These are phyloP conservation scores for Folsomia manolachei DNA, from an alignment of 2,888 invertebrate species.

Conservation along the genomic window DNA sequence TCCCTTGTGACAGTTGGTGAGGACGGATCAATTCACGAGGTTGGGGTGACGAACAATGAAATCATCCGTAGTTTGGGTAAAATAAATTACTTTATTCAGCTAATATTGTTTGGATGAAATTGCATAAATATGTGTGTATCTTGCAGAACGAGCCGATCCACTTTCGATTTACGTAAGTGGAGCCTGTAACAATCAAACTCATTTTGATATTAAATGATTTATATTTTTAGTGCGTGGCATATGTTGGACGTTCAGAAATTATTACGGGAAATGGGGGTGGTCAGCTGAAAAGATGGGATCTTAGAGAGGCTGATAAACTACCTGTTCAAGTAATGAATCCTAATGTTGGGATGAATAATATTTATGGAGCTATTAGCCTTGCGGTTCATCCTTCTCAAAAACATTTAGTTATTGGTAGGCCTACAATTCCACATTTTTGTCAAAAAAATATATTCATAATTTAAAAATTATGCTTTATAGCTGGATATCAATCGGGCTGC, in stretches of 20 bases:
- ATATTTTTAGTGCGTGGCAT: slow-evolving; percentile 29
- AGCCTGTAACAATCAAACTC: too few species aligned
- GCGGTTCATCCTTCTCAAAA: slow-evolving; percentile 47
- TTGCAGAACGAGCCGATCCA: slow-evolving; percentile 42
- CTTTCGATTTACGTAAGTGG: slow-evolving; percentile 30
- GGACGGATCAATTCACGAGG: slow-evolving; percentile 46
- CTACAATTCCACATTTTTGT: too few species aligned
- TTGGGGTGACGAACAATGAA: slow-evolving; percentile 22
- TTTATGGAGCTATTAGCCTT: slow-evolving; percentile 44
- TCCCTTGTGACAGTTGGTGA: slow-evolving; percentile 41
- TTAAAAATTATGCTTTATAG: too few species aligned
- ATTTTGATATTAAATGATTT: too few species aligned
- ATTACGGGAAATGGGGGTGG: slow-evolving; percentile 48
- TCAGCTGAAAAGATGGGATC: slow-evolving; percentile 48
- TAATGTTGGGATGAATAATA: slow-evolving; percentile 42
- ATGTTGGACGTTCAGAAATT: slow-evolving; percentile 33
- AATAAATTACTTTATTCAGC: too few species aligned
- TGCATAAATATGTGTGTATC: not conserved
- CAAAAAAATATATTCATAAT: too few species aligned
- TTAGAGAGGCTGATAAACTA: slow-evolving; percentile 27
- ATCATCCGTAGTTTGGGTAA: slow-evolving; percentile 32
- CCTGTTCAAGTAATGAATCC: slow-evolving; percentile 39
- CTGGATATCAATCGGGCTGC: slow-evolving; percentile 47
- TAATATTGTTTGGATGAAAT: too few species aligned
- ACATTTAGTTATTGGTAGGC: slow-evolving; percentile 43